Evolutionary conservation across 2,888 invertebrate genomes (phyloP).

Genomic region (Drosophila villosipedis): DNA sequence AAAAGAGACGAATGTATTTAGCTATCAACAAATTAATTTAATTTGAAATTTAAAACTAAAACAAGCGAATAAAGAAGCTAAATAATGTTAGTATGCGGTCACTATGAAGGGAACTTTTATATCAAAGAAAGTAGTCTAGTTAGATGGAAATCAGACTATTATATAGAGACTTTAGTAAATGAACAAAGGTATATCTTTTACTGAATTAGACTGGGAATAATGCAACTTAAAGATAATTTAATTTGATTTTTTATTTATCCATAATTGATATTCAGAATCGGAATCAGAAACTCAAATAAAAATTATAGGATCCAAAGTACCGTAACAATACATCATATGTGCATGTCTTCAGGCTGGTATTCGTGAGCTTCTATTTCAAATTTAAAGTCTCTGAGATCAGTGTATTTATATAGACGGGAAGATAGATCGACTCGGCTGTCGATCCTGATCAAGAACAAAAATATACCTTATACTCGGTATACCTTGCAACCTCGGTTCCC

Average conservation of each 20-base stretch:
- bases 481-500: background rate
- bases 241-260: background rate
- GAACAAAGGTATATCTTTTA: background rate
- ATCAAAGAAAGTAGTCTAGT: no score
- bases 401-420: background rate
- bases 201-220: background rate
- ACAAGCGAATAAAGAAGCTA: background rate
- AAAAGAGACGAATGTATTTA: background rate
- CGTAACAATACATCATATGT: background rate
- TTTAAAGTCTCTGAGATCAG: background rate
- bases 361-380: background rate
- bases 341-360: no score
- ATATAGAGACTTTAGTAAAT: background rate
- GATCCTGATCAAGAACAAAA: background rate
- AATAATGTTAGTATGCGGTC: background rate
- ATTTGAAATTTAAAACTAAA: background rate
- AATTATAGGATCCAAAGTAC: background rate
- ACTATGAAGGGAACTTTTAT: background rate
- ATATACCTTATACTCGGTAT: background rate
- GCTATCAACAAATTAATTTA: background rate
- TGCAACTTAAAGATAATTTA: background rate
- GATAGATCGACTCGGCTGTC: background rate
- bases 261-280: background rate
- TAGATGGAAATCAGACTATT: background rate
- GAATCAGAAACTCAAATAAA: background rate